Base-by-base conservation (phyloP, 2,888 invertebrate genomes). In the Athalia rosae region DNA sequence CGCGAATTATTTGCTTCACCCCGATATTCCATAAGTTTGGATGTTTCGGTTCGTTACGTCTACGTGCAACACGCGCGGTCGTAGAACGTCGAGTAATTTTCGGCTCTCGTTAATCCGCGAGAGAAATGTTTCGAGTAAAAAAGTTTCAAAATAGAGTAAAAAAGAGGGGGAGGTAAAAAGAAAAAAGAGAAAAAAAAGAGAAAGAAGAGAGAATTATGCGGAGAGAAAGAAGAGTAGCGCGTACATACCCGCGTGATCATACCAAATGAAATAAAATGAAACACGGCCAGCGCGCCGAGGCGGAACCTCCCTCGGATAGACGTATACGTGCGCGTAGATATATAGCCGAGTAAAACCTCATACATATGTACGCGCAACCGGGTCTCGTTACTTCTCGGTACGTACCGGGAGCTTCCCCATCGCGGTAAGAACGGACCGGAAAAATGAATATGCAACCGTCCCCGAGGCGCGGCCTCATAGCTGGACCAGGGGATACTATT, bases 371-470 rank as follows among this genome's bases (percentile, higher is more conserved):
- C 82, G 77, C 76, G 79, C 74, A 74, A 69, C 61, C 76, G 79
- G 64, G 77, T n/a, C 69, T 50, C 53, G 53, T 47, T 11, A 8
- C 15, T 9, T 28, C 5, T 11, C 66, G 13, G 13, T 48, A 15
- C 28, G 8, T 28, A 50, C 15, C 45, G 15, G 8, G n/a, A 45
- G 7, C 45, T 28, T 62, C 62, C 11, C 62, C 13, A 8, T 15
- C 15, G 8, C 13, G 13, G 74, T 74, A 74, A 80, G 80, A 80
- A 82, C 82, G 80, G 80, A 84, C 84, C 85, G 86, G 86, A 87
- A 87, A 87, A 87, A 87, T 87, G 85, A 87, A 87, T 87, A 87
- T 87, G 86, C 87, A 87, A 83, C 77, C 80, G 62, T 66, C 48
- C 58, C 28, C 28, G 28, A 28, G 28, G 28, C 28, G 28, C 28